Base-by-base conservation (phyloP, 1,140 invertebrate species). In the Rhysida immarginata region DNA sequence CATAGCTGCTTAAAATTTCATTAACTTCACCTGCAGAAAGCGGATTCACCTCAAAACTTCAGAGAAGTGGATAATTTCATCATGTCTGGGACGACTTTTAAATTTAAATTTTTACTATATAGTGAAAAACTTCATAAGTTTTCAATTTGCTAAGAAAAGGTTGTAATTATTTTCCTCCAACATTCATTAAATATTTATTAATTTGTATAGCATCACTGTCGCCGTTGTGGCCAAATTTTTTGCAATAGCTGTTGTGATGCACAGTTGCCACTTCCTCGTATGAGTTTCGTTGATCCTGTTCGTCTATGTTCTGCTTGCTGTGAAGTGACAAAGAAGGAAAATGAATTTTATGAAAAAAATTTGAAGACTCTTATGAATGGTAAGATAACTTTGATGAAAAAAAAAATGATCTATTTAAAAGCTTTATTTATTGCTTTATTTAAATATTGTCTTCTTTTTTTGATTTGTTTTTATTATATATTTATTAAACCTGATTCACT, bases 201-300 rank as follows among this genome's bases (percentile, higher is more conserved):
- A n/a, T n/a, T n/a, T n/a, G n/a, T n/a, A n/a, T 35, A 35, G 29
- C 76, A 78, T 64, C 76, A 78, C 59, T 78, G 76, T 63, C 67
- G 75, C n/a, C 65, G 76, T n/a, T 78, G 76, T 71, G 76, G 76
- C 0, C 63, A 68, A 35, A 71, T 75, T 53, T 77, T 71, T 59
- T 78, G 76, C 63, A 67, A 64, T 27, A 63, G 59, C 0, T 77
- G 75, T 60, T 74, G 74, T 64, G 62, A 71, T 2, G 59, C 64
- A 2, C 71, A 69, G 53, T 48, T 75, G 26, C 56, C 63, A 8
- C 62, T 78, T 20, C 73, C 70, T 5, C 62, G 76, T 23, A 77
- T 78, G 75, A 74, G 73, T 60, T 78, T 77, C 62, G 65, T 78
- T 18, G 76, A 78, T 61, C 76, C 76, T 26, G 76, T 78, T 2